Percentiles rank a stretch among this genome's conserved stretches.
phyloP scores from a whole-genome alignment of 2,113 vertebrate species.

The Albula glossodonta region DNA sequence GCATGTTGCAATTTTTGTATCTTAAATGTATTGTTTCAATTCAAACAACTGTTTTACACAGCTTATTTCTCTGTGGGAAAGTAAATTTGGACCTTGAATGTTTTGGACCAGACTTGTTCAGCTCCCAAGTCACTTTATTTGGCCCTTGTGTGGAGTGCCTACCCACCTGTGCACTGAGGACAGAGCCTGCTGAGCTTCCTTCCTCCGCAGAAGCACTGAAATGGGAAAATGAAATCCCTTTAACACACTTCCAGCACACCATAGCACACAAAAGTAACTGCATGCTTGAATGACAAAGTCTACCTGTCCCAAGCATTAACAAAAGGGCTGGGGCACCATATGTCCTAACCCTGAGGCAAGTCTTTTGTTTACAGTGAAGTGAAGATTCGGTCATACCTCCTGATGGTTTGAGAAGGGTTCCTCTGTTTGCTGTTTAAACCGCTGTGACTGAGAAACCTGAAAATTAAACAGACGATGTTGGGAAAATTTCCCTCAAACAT shows the following conservation, averaged over 20 bases:
- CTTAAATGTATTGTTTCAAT: too few species aligned
- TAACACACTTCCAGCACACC: not conserved
- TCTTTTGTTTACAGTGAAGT: not conserved
- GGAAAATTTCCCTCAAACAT: not conserved
- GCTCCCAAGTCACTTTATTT: too few species aligned
- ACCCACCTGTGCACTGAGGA: conserved; percentile 83
- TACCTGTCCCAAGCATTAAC: not conserved
- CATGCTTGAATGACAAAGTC: not conserved
- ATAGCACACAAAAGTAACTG: not conserved
- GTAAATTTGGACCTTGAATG: too few species aligned
- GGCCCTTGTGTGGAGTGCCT: not conserved
- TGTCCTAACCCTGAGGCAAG: not conserved
- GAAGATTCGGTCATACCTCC: conserved; percentile 72
- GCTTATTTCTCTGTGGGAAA: too few species aligned
- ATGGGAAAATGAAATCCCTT: conserved; percentile 46
- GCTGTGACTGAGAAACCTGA: conserved; percentile 85
- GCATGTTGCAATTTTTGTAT: too few species aligned
- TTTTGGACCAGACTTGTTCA: too few species aligned
- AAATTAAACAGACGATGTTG: not conserved
- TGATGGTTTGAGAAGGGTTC: conserved; percentile 74
- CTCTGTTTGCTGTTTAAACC: conserved; percentile 74
- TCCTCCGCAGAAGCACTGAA: conserved; percentile 83
- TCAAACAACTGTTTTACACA: too few species aligned
- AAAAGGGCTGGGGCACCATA: not conserved
- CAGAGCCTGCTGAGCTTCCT: conserved; percentile 77